Evolutionary conservation across 2,888 invertebrate genomes (phyloP), one percentile per base, ranked within the genome.

Genomic region (Lamproptera curius): DNA sequence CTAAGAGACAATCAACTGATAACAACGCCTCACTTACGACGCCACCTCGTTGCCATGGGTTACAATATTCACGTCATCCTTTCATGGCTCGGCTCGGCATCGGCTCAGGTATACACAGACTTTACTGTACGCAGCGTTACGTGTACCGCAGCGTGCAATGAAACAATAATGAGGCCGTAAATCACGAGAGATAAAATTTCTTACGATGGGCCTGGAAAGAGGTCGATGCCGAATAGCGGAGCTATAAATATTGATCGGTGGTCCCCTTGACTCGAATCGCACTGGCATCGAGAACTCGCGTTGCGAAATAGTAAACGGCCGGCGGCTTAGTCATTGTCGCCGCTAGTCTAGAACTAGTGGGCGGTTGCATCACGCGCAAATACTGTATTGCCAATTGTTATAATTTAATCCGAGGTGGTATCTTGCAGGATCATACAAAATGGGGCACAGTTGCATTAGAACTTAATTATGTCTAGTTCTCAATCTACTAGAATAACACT

Each of bases 311-410:
- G n/a, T 67, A 74, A 31, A 11, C 20, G 6, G 70, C 74, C 68
- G 71, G 67, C 59, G 67, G 64, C 70, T 79, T 77, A 79, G 70
- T 80, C 78, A 82, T 78, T 82, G 84, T 83, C 76, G 73, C 69
- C 68, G n/a, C 11, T 2, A 76, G 76, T 70, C 64, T 63, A 59
- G 61, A 63, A n/a, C 62, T 57, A 56, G 31, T 37, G 34, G 44
- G 35, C 46, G 16, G 55, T 57, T 57, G 58, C 61, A 49, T 61
- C 59, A 54, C 14, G 37, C 20, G 2, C 41, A 31, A 40, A 43
- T 37, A 48, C 35, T 38, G 16, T 10, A 31, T 10, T 38, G 11
- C n/a, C n/a, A n/a, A n/a, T n/a, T n/a, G n/a, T n/a, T n/a, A n/a
- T n/a, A n/a, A n/a, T n/a, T 16, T 4, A 16, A 14, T 13, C 34